These are phyloP conservation scores for Aphelenchoides bicaudatus DNA, from an alignment of 2,888 invertebrate genomes.

Conservation along the genomic window DNA sequence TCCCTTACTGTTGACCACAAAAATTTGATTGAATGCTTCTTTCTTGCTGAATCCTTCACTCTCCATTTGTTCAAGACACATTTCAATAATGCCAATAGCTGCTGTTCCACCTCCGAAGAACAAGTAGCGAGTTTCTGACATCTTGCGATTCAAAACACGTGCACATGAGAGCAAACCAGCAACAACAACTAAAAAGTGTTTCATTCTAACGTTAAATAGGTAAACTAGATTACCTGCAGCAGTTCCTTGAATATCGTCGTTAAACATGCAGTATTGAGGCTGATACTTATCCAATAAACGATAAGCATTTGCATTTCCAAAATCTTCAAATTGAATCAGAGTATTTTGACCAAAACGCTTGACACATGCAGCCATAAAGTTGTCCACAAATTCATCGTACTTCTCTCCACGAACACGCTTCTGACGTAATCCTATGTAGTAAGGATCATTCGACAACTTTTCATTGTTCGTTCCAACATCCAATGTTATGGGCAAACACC, in stretches of 20 bases:
- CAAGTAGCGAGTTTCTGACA: conserved; percentile 80
- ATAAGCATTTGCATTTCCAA: conserved; percentile 95
- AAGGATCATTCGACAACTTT: conserved; percentile 80
- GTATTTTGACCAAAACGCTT: conserved; percentile 44
- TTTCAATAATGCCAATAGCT: conserved; percentile 83
- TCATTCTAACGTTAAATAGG: conserved; percentile 4
- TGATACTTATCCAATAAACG: conserved; percentile 83
- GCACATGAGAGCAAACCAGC: conserved; percentile 85
- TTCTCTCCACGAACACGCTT: conserved; percentile 75
- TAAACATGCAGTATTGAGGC: conserved; percentile 85
- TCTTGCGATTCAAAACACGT: conserved; percentile 75
- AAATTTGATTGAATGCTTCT: conserved; percentile 78
- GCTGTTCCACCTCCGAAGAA: conserved; percentile 98
- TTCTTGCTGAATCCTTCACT: conserved; percentile 74
- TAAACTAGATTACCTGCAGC: too few species aligned
- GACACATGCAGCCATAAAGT: conserved; percentile 78
- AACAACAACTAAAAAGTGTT: too few species aligned
- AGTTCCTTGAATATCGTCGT: conserved; percentile 98
- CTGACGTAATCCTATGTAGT: conserved; percentile 88
- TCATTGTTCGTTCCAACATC: conserved; percentile 68
- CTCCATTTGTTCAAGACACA: conserved; percentile 87
- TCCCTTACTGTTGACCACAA: conserved; percentile 93
- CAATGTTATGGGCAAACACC: conserved; percentile 86
- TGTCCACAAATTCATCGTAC: conserved; percentile 90
- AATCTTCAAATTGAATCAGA: conserved; percentile 86